Evolutionary conservation across 2,797 vertebrate species (phyloP), one percentile per base, ranked within the genome.

Genomic region (Sandelia bainsii): DNA sequence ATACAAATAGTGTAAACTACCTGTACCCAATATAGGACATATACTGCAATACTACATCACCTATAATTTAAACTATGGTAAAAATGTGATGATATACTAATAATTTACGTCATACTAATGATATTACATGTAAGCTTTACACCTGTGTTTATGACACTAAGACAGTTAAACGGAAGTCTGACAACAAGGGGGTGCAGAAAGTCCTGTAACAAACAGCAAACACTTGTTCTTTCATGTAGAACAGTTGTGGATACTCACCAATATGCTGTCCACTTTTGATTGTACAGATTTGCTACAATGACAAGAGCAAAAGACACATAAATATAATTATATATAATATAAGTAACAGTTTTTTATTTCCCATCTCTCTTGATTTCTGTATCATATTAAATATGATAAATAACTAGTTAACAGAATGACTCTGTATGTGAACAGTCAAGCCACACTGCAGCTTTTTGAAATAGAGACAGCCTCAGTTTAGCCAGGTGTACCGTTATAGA

Each of bases 221-320:
- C 2, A 17, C 20, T 2, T 25, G 5, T 4, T 9, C 5, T 46
- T 29, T 8, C 3, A 29, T 11, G 34, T 40, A 5, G 6, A 14
- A 20, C 20, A 10, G 5, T 64, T 11, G 8, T 48, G 52, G 23
- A 86, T 90, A 98, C 98, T 99, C 94, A 99, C 98, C 98, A 99
- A 96, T 95, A 99, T 99, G 96, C 95, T 97, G 95, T 99, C 98
- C 96, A 99, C 98, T 96, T 98, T 99, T 96, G 97, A 99, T 97
- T 99, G 98, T 96, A 98, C 97, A 94, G 97, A 97, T 99, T 99
- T 99, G 95, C 98, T 99, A 92, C 45, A 91, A 94, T 37, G 80
- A 91, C 69, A 75, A 58, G 70, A 88, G 29, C 66, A 81, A 72
- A 74, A 69, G 20, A 63, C 8, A 39, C 37, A 17, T 72, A 42